Evolutionary conservation across 2,113 vertebrate genomes (phyloP), one percentile per base, ranked within the genome.

Genomic region (Ascaphus truei): DNA sequence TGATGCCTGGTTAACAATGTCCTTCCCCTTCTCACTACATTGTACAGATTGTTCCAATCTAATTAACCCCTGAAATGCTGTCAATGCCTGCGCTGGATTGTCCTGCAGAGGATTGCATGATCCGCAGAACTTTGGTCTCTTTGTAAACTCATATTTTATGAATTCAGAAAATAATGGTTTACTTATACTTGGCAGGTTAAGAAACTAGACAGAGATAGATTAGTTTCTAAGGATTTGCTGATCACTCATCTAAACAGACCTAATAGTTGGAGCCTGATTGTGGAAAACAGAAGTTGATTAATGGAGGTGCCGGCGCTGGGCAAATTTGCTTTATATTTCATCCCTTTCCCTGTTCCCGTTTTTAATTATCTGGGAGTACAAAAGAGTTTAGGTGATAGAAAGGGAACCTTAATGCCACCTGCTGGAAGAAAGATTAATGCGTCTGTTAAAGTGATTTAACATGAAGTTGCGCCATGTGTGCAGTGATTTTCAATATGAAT

Each of bases 121-220:
- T n/a, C n/a, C n/a, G n/a, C n/a, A n/a, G n/a, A 84, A 84, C 73
- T 72, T 71, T 66, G 76, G 74, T 68, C 82, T 77, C 77, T 78
- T 75, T 77, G 73, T 74, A 81, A 83, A 81, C 75, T 0, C 68
- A 73, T 73, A n/a, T 81, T 69, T 82, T 79, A 86, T 76, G 75
- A 84, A 85, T 85, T 86, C 77, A 75, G 78, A 85, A 81, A 84
- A 78, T 62, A 64, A 36, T 75, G 51, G 68, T 74, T 26, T 30
- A 47, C 83, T 89, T 83, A 81, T 82, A 86, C 83, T 83, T 86
- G 80, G 85, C 79, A 80, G 69, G 62, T 36, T 47, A 56, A 75
- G 82, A 86, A 91, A 89, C 81, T 79, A 86, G 85, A 87, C 77
- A 66, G 77, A 84, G 84, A 88, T 79, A 75, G 81, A 90, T 83